Conservation (phyloP, 2,888 invertebrate genomes). For the Anaspis maculata region DNA sequence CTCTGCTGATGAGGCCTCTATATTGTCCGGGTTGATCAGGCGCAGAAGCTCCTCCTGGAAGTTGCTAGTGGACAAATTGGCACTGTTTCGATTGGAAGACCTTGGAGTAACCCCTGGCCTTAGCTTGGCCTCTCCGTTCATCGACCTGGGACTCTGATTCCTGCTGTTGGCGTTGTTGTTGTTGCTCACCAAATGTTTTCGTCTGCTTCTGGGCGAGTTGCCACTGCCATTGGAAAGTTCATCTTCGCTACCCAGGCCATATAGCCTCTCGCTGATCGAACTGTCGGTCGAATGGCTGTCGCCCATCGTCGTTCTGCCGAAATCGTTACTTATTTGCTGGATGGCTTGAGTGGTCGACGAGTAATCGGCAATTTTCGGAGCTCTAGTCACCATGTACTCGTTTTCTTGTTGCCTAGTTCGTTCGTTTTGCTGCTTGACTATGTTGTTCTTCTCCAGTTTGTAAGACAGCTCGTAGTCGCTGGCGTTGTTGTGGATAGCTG, state of each 20-base stretch:
- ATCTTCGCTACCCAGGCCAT: slow-evolving; percentile 44
- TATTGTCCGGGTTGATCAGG: slow-evolving; percentile 72
- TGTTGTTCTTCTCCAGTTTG: slow-evolving; percentile 34
- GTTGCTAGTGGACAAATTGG: slow-evolving; percentile 52
- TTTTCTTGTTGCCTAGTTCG: slow-evolving; percentile 40
- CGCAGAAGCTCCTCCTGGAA: slow-evolving; percentile 76
- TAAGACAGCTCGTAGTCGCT: slow-evolving; percentile 36
- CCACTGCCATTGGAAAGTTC: slow-evolving; percentile 49
- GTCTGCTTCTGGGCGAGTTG: slow-evolving; percentile 46
- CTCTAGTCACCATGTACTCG: slow-evolving; percentile 41
- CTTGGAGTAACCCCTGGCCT: slow-evolving; percentile 44
- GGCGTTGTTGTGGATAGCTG: slow-evolving; percentile 32
- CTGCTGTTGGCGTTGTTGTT: slow-evolving; percentile 44
- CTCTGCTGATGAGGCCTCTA: slow-evolving; percentile 32
- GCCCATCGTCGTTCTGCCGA: slow-evolving; percentile 37
- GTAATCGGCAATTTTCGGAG: slow-evolving; percentile 34
- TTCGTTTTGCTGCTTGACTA: slow-evolving; percentile 37
- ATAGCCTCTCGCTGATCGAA: slow-evolving; percentile 43
- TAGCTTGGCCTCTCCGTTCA: slow-evolving; percentile 51
- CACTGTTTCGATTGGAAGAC: slow-evolving; percentile 51
- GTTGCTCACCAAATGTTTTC: slow-evolving; percentile 40
- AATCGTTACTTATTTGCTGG: slow-evolving; percentile 26
- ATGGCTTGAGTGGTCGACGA: too few species aligned
- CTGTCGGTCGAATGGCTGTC: slow-evolving; percentile 48
- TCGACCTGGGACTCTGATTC: slow-evolving; percentile 54